phyloP scores from a whole-genome alignment of 2,113 vertebrate genomes.

The Stercorarius parasiticus region DNA sequence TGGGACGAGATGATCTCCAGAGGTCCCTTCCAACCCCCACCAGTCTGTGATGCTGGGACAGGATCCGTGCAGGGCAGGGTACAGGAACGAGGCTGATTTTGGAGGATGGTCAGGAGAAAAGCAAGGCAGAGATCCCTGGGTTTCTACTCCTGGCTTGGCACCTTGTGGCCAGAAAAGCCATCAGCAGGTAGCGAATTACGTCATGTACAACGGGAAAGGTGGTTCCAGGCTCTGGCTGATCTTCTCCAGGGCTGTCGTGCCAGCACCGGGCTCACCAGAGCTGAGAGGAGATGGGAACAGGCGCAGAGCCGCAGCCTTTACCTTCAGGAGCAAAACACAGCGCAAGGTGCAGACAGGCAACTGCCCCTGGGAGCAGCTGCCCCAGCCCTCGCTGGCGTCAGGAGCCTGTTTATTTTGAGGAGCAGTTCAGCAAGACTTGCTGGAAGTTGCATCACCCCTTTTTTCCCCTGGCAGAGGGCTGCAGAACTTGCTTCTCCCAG shows the following conservation, averaged over 20 bases:
- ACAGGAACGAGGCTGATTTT: not conserved
- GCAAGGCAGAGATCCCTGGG: not conserved
- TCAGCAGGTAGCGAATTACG: not conserved
- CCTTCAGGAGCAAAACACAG: not conserved
- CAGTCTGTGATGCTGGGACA: not conserved
- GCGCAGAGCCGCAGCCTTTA: not conserved
- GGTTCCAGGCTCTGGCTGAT: fast-evolving
- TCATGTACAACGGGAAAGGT: not conserved
- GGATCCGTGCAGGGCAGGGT: not conserved
- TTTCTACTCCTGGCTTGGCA: too few species aligned
- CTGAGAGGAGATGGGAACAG: not conserved
- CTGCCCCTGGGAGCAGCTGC: not conserved
- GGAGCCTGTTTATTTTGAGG: not conserved
- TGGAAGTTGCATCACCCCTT: conserved; percentile 43
- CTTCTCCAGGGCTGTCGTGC: not conserved
- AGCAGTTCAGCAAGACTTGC: not conserved
- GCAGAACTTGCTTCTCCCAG: not conserved
- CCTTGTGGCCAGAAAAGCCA: not conserved
- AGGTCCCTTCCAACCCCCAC: not conserved
- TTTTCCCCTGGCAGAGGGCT: not conserved
- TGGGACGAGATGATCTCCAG: not conserved
- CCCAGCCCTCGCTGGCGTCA: not conserved
- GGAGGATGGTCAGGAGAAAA: not conserved
- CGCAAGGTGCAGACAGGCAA: not conserved
- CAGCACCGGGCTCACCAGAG: not conserved